Evolutionary conservation across 2,113 vertebrate genomes (phyloP).

Genomic region (Sturnira hondurensis): DNA sequence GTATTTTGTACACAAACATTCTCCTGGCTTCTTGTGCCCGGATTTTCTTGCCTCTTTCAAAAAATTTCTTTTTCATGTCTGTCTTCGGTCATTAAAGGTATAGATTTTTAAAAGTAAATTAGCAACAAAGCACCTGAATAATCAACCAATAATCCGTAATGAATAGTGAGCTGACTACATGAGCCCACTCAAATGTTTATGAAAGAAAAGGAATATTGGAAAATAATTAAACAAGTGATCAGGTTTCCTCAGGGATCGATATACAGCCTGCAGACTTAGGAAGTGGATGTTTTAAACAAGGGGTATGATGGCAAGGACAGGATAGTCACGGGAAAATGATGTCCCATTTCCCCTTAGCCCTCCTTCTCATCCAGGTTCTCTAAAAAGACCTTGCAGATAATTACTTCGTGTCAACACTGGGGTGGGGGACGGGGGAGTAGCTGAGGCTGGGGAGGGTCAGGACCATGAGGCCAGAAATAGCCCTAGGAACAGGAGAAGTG

Average conservation of each 20-base stretch:
- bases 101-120: background rate
- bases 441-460: background rate
- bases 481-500: background rate
- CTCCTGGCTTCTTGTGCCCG: background rate
- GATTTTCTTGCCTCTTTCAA: background rate
- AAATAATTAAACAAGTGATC: background rate
- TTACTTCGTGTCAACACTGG: background rate
- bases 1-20: background rate
- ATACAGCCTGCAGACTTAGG: background rate
- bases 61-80: background rate
- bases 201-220: background rate
- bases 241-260: background rate
- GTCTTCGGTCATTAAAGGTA: background rate
- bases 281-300: background rate
- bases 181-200: background rate
- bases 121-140: background rate
- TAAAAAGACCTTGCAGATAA: background rate
- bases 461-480: background rate
- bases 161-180: background rate
- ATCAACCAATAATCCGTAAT: background rate
- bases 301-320: no score
- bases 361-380: background rate
- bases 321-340: background rate
- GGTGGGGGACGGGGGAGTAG: background rate
- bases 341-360: background rate